Evolutionary conservation across 2,888 invertebrate species (phyloP).

Genomic region (Bruchidius siliquastri): DNA sequence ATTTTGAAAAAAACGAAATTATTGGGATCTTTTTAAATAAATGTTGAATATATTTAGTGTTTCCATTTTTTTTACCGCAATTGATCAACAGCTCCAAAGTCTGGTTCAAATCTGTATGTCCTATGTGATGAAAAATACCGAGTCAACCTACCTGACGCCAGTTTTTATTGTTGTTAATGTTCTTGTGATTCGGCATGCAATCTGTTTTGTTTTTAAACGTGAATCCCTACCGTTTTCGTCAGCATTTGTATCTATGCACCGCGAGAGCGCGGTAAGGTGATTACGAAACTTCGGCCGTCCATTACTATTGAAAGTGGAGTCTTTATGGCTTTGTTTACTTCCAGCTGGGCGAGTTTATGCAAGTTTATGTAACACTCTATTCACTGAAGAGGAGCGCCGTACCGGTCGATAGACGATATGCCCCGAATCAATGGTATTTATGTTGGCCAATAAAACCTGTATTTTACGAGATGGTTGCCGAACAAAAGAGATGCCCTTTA

Average conservation of each 20-base stretch:
- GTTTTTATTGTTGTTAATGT: too few species aligned
- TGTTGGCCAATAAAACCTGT: not conserved
- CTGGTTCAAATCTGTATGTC: too few species aligned
- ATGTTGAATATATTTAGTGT: too few species aligned
- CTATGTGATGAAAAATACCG: too few species aligned
- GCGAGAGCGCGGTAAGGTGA: constrained; percentile 31
- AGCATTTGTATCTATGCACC: not conserved
- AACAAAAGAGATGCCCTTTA: constrained; percentile 14
- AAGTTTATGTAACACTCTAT: constrained; percentile 40
- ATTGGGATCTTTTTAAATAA: too few species aligned
- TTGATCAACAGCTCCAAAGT: too few species aligned
- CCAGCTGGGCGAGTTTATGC: constrained; percentile 30
- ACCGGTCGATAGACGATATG: constrained; percentile 18
- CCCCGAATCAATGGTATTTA: constrained; percentile 18
- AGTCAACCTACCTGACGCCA: too few species aligned
- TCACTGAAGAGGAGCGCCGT: constrained; percentile 13
- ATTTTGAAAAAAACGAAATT: too few species aligned
- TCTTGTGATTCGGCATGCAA: not conserved
- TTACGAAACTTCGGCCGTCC: constrained; percentile 44
- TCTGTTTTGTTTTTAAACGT: not conserved
- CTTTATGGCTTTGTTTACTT: constrained; percentile 48
- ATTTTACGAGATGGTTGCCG: not conserved
- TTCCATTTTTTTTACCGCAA: too few species aligned
- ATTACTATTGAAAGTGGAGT: constrained; percentile 40
- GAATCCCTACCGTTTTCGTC: not conserved